Evolutionary conservation across 2,797 vertebrate genomes (phyloP).

Genomic region (Sebastes oblongus): DNA sequence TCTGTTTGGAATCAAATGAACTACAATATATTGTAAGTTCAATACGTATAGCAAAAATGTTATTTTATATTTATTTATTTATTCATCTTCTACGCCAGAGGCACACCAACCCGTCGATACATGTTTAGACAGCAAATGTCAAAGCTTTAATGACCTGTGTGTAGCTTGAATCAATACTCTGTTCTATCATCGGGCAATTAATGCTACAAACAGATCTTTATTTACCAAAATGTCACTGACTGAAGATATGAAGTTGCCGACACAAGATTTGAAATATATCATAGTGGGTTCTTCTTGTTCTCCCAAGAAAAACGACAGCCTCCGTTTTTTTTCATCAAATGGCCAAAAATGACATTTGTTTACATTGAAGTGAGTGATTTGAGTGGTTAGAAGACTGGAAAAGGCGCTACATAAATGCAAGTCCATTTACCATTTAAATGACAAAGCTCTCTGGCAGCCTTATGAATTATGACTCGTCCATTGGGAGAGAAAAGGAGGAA

Average conservation of each 20-base stretch:
- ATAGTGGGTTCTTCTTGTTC: not conserved
- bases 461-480: not conserved
- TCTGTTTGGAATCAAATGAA: constrained; percentile 2
- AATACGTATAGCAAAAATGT: not conserved
- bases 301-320: not conserved
- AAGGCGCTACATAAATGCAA: too few relatives aligned
- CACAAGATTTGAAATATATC: not conserved
- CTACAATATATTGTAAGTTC: not conserved
- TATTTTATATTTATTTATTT: not conserved
- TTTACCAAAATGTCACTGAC: constrained; percentile 6
- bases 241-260: constrained; percentile 1
- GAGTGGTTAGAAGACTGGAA: too few relatives aligned
- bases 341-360: not conserved
- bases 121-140: constrained; percentile 39
- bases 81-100: not conserved
- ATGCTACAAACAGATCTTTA: constrained; percentile 2
- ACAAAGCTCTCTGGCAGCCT: not conserved
- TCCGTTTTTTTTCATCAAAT: not conserved
- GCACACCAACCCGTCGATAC: not conserved
- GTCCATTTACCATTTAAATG: too few relatives aligned
- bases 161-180: constrained; percentile 32
- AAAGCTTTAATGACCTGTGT: constrained; percentile 45
- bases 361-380: not conserved
- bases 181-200: constrained; percentile 36
- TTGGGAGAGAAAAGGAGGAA: not conserved